phyloP scores from a whole-genome alignment of 2,888 invertebrate genomes.

The Drosophila falleni region DNA sequence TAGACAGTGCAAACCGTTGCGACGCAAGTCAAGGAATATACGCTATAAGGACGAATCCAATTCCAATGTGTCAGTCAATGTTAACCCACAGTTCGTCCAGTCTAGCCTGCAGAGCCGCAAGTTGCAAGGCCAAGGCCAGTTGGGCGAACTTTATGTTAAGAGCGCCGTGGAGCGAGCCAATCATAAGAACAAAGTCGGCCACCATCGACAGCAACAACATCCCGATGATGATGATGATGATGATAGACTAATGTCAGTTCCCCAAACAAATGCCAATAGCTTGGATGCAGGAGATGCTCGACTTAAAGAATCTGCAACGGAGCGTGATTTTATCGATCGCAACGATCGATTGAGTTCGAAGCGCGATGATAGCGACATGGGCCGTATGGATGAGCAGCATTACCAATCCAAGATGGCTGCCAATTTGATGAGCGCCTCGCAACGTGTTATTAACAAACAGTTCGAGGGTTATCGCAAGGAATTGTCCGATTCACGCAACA shows the following conservation, averaged over 20 bases:
- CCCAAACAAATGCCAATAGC: background rate
- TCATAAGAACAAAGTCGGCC: background rate
- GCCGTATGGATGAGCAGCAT: conserved; percentile 39
- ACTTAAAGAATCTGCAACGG: background rate
- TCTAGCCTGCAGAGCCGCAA: background rate
- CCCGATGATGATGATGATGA: background rate
- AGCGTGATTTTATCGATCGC: conserved; percentile 7
- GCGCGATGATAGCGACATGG: background rate
- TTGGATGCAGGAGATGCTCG: background rate
- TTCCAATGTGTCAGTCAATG: background rate
- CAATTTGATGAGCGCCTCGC: conserved; percentile 57
- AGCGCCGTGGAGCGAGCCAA: background rate
- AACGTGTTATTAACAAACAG: conserved; percentile 47
- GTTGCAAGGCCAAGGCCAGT: conserved; percentile 14
- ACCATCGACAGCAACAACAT: background rate
- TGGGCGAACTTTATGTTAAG: conserved; percentile 11
- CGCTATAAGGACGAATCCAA: conserved; percentile 8
- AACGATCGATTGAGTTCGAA: background rate
- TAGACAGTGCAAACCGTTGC: conserved; percentile 23
- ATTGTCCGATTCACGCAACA: background rate
- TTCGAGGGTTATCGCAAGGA: conserved; percentile 16
- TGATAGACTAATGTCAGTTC: background rate
- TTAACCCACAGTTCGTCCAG: background rate
- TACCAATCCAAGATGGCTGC: conserved; percentile 14
- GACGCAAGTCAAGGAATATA: conserved; percentile 29